A percentile compares a stretch with the other conserved stretches of the same genome.
phyloP scores from a whole-genome alignment of 1,140 invertebrate species.

The Spodoptera litura region DNA sequence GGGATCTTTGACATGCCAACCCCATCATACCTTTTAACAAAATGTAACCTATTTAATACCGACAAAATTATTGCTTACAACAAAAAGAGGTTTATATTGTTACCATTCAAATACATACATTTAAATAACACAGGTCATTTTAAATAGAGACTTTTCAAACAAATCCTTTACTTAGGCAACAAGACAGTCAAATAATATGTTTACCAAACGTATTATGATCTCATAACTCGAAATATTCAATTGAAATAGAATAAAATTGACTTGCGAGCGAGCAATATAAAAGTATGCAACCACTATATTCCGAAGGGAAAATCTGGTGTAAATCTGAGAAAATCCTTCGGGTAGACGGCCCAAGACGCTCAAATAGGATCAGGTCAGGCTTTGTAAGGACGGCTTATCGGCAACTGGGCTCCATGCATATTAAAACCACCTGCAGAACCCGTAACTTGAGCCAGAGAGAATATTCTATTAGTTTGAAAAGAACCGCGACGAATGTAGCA shows the following conservation, averaged over 20 bases:
- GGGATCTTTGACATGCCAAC: too few relatives aligned
- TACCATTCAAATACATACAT: too few relatives aligned
- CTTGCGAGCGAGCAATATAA: constrained; percentile 6
- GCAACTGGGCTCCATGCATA: constrained; percentile 63
- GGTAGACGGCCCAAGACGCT: constrained; percentile 54
- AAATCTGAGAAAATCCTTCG: constrained; percentile 56
- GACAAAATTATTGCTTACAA: too few relatives aligned
- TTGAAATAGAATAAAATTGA: constrained; percentile 11
- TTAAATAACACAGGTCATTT: too few relatives aligned
- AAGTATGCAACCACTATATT: constrained; percentile 31
- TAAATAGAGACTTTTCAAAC: too few relatives aligned
- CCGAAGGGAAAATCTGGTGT: constrained; percentile 50
- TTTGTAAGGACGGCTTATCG: constrained; percentile 62
- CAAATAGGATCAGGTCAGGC: constrained; percentile 64
- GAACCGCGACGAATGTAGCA: constrained; percentile 8
- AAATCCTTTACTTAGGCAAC: too few relatives aligned
- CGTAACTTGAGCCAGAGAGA: constrained; percentile 52
- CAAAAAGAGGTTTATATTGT: too few relatives aligned
- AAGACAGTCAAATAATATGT: too few relatives aligned
- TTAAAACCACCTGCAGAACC: constrained; percentile 58
- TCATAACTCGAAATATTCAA: too few relatives aligned
- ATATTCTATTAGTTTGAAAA: constrained; percentile 55
- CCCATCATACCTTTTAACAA: too few relatives aligned
- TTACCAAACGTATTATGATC: too few relatives aligned
- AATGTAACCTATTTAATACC: too few relatives aligned